phyloP scores from a whole-genome alignment of 2,113 vertebrate genomes.

The Burhinus oedicnemus region DNA sequence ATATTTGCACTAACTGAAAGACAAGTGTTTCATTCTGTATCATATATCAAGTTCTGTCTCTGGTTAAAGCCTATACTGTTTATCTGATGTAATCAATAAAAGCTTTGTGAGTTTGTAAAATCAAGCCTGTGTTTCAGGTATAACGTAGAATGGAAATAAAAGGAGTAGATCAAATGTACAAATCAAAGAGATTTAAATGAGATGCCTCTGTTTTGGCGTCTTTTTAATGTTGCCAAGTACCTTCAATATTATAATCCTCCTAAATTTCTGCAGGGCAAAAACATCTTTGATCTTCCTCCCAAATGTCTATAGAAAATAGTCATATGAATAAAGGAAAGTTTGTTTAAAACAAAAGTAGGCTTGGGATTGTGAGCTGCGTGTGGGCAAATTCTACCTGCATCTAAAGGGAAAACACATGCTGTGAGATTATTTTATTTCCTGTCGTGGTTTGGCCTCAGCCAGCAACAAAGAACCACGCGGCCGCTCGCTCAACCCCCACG shows the following conservation, averaged over 20 bases:
- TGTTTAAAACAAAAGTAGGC: background rate
- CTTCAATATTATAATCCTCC: background rate
- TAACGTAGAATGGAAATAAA: background rate
- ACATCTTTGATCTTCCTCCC: background rate
- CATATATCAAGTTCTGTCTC: background rate
- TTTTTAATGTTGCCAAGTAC: background rate
- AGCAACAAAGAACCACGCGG: too few species aligned
- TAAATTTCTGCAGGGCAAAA: background rate
- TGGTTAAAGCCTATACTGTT: background rate
- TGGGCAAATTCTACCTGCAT: background rate
- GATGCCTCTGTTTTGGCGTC: background rate
- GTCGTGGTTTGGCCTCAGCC: too few species aligned
- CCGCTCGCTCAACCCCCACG: too few species aligned
- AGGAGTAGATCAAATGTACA: background rate
- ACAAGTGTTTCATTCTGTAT: background rate
- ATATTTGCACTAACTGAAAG: background rate
- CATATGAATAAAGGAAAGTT: background rate
- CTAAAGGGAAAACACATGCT: background rate
- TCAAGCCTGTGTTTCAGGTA: background rate
- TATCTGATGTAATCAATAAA: background rate
- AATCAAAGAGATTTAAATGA: background rate
- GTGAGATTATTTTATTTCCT: background rate
- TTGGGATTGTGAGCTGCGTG: background rate
- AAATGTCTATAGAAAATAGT: background rate
- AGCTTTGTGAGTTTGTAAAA: background rate